phyloP scores from a whole-genome alignment of 2,888 invertebrate genomes.

The Galerucella pusilla region DNA sequence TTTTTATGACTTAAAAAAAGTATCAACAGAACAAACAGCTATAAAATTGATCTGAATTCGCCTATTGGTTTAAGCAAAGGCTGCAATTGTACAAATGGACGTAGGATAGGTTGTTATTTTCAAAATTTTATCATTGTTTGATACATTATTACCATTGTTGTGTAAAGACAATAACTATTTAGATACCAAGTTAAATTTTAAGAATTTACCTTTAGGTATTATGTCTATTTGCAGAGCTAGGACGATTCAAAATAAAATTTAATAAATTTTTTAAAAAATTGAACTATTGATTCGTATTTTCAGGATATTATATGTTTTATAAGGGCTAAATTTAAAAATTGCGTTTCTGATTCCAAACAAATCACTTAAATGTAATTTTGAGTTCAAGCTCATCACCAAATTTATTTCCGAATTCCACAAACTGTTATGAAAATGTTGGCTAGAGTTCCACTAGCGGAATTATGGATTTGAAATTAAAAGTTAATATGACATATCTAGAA shows the following conservation, averaged over 20 bases:
- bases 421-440: too few species aligned
- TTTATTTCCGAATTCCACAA: too few species aligned
- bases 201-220: slow-evolving; percentile 37
- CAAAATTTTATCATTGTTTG: slow-evolving; percentile 46
- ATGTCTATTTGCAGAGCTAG: slow-evolving; percentile 6
- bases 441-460: too few species aligned
- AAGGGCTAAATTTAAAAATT: too few species aligned
- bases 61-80: slow-evolving; percentile 36
- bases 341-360: too few species aligned
- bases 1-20: too few species aligned
- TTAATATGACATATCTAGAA: too few species aligned
- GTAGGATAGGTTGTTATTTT: slow-evolving; percentile 50
- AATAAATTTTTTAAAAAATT: not conserved
- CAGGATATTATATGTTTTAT: too few species aligned
- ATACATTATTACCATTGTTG: slow-evolving; percentile 60
- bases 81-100: slow-evolving; percentile 46
- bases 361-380: too few species aligned
- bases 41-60: slow-evolving; percentile 6
- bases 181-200: slow-evolving; percentile 50
- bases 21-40: not conserved
- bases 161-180: slow-evolving; percentile 67
- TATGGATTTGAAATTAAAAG: too few species aligned
- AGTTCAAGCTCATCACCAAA: too few species aligned
- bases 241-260: not conserved
- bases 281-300: not conserved